Evolutionary conservation across 2,113 vertebrate genomes (phyloP).

Genomic region (Rhabdornis inornatus): DNA sequence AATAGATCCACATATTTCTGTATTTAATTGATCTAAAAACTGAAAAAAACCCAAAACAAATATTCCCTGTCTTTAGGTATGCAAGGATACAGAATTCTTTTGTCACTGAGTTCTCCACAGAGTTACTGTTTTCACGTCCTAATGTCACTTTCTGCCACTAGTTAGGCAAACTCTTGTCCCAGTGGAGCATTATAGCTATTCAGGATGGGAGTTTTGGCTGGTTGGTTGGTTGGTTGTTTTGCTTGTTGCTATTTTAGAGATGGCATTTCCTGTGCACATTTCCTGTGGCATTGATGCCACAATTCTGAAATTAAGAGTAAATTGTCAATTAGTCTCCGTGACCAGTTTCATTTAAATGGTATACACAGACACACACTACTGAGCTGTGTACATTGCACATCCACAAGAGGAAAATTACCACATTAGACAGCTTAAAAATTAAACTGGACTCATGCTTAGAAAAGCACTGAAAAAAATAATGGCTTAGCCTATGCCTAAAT

Average conservation of each 20-base stretch:
- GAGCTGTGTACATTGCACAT: not conserved
- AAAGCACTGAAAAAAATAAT: not conserved
- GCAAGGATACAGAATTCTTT: not conserved
- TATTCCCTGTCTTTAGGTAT: not conserved
- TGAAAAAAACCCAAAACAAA: not conserved
- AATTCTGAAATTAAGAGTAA: not conserved
- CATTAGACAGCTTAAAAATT: not conserved
- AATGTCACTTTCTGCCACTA: not conserved
- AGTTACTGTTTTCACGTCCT: not conserved
- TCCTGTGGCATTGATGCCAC: not conserved
- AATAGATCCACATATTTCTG: not conserved
- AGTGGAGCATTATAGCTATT: not conserved
- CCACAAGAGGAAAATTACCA: not conserved
- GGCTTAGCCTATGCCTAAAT: not conserved
- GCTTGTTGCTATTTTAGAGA: not conserved
- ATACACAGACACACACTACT: not conserved
- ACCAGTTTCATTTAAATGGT: not conserved
- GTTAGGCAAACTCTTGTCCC: not conserved
- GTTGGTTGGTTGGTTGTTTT: not conserved
- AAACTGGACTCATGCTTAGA: not conserved
- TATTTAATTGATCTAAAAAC: not conserved
- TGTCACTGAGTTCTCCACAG: not conserved
- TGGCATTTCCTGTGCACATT: not conserved
- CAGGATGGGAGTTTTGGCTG: not conserved
- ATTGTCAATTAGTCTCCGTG: not conserved